These are phyloP conservation scores for Orius laevigatus DNA, from an alignment of 1,140 invertebrate genomes.

Conservation along the genomic window DNA sequence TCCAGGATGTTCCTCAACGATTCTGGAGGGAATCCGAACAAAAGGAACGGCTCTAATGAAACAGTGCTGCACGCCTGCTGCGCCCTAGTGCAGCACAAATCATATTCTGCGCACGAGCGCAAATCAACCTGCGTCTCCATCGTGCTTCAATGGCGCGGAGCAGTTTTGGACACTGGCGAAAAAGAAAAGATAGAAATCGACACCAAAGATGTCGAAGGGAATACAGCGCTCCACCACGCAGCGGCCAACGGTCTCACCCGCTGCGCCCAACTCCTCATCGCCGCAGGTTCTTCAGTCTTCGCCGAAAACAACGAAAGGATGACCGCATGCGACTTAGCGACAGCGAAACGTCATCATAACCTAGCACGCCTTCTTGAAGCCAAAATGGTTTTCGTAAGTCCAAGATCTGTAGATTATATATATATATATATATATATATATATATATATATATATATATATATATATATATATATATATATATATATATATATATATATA, in stretches of 20 bases:
- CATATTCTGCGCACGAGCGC: conserved; percentile 24
- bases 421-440: too few relatives aligned
- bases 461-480: too few relatives aligned
- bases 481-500: too few relatives aligned
- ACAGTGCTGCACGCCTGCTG: conserved; percentile 46
- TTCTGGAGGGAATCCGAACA: conserved; percentile 49
- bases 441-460: too few relatives aligned
- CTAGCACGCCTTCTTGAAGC: conserved; percentile 49
- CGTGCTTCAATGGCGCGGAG: conserved; percentile 44
- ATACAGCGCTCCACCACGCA: conserved; percentile 46
- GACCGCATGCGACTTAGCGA: conserved; percentile 49
- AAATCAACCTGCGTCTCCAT: conserved; percentile 37
- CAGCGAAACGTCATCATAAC: conserved; percentile 36
- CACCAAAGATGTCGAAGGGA: conserved; percentile 44
- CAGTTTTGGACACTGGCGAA: conserved; percentile 32
- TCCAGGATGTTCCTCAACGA: conserved; percentile 39
- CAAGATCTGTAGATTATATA: too few relatives aligned
- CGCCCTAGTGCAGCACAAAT: conserved; percentile 27
- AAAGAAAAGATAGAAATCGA: conserved; percentile 40
- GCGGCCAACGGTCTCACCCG: conserved; percentile 43
- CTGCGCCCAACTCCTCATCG: conserved; percentile 45
- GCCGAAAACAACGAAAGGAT: conserved; percentile 42
- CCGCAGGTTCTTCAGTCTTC: conserved; percentile 38
- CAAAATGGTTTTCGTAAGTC: conserved; percentile 52
- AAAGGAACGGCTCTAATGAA: conserved; percentile 46